A percentile compares a stretch with the other conserved stretches of the same genome.
Conservation (phyloP, 2,797 vertebrate species). For the Heliangelus exortis region DNA sequence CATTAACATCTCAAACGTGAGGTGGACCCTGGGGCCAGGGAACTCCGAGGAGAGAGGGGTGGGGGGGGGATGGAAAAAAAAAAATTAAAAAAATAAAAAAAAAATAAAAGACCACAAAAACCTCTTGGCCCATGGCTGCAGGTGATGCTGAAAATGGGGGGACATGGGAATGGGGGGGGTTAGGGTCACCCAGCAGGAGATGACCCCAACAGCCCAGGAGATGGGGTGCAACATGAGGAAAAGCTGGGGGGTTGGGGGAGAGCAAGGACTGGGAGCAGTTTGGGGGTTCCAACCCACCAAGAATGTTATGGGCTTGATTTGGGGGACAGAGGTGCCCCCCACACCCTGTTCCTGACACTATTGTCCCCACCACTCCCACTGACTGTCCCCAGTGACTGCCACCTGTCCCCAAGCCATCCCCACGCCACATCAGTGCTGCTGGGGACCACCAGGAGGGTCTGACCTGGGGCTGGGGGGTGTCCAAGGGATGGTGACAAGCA, state of each 20-base stretch:
- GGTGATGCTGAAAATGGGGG: neutral
- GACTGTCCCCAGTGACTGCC: neutral
- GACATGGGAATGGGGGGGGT: neutral
- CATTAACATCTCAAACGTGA: conserved; percentile 45
- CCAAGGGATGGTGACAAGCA: neutral
- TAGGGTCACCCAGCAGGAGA: neutral
- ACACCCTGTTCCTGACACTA: accelerated
- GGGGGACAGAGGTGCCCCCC: neutral
- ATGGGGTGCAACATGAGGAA: neutral
- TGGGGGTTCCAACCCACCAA: neutral
- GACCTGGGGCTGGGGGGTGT: neutral
- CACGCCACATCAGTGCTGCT: accelerated
- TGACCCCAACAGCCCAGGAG: neutral
- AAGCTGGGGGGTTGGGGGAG: neutral
- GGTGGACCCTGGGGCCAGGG: conserved; percentile 16
- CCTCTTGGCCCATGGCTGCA: neutral
- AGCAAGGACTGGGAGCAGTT: accelerated
- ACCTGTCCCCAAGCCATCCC: neutral
- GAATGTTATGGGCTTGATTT: accelerated
- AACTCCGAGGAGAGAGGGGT: neutral
- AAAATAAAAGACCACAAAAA: neutral
- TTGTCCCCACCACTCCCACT: neutral
- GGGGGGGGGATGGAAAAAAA: neutral
- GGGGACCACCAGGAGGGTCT: neutral
- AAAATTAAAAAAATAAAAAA: neutral